A percentile compares a stretch with the other conserved stretches of the same genome.
These are phyloP conservation scores for Ctenomys sociabilis DNA, from an alignment of 2,113 vertebrate genomes.

Conservation along the genomic window DNA sequence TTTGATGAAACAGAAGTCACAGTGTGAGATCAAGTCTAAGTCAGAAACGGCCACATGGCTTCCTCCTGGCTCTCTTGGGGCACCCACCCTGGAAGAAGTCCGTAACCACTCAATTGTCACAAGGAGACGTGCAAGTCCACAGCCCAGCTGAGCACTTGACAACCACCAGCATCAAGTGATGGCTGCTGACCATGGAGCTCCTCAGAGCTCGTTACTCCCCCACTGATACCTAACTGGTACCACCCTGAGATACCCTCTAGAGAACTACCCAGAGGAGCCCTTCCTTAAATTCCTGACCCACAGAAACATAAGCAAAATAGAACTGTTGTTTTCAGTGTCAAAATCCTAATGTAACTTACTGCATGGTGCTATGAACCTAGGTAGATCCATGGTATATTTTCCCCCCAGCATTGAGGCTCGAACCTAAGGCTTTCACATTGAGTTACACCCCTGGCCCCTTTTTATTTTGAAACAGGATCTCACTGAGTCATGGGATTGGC, in stretches of 20 bases:
- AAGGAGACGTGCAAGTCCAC: neutral
- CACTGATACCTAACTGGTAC: neutral
- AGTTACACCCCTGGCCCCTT: neutral
- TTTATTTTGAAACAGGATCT: neutral
- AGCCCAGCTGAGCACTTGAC: neutral
- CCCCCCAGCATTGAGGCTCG: neutral
- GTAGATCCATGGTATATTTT: neutral
- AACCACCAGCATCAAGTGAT: neutral
- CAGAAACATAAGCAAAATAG: neutral
- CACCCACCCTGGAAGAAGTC: neutral
- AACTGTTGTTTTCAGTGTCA: neutral
- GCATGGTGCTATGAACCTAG: neutral
- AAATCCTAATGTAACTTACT: neutral
- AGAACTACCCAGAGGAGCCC: neutral
- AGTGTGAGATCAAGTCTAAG: neutral
- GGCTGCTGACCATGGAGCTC: neutral
- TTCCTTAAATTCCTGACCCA: neutral
- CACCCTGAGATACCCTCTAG: neutral
- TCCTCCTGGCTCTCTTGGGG: conserved; percentile 1
- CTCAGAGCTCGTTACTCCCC: neutral
- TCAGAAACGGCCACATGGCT: neutral
- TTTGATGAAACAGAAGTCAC: neutral
- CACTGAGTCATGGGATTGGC: neutral
- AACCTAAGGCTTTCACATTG: neutral
- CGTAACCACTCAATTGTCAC: conserved; percentile 9